phyloP scores from a whole-genome alignment of 2,797 vertebrate species.

The Scolopax rusticola region DNA sequence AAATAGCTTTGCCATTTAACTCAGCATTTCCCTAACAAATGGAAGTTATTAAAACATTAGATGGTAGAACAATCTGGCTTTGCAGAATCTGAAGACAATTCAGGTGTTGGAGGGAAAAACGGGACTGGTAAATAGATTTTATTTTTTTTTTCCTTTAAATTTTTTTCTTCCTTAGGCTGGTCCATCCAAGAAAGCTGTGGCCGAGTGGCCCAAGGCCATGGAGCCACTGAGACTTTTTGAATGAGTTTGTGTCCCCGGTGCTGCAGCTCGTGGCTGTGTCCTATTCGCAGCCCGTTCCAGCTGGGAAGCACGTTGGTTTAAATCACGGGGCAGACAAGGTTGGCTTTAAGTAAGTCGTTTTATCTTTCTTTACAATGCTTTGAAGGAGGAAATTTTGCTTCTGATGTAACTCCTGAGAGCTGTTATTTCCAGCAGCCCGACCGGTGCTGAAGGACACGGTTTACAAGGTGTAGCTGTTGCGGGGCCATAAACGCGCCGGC shows the following conservation, averaged over 20 bases:
- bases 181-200: neutral
- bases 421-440: neutral
- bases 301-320: neutral
- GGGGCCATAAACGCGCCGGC: neutral
- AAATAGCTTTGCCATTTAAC: slow-evolving; percentile 4
- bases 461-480: neutral
- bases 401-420: slow-evolving; percentile 10
- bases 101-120: neutral
- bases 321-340: neutral
- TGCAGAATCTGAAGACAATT: neutral
- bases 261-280: fast-evolving
- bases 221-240: neutral
- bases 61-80: neutral
- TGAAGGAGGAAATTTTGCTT: neutral
- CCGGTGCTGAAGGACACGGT: neutral
- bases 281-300: neutral
- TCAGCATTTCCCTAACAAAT: neutral
- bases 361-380: neutral
- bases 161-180: neutral
- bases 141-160: neutral
- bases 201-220: fast-evolving
- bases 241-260: neutral
- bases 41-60: neutral
- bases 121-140: neutral
- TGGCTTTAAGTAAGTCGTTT: neutral